Conservation (phyloP, 53 echinoderm and acorn worm species). For the Crossaster papposus region DNA sequence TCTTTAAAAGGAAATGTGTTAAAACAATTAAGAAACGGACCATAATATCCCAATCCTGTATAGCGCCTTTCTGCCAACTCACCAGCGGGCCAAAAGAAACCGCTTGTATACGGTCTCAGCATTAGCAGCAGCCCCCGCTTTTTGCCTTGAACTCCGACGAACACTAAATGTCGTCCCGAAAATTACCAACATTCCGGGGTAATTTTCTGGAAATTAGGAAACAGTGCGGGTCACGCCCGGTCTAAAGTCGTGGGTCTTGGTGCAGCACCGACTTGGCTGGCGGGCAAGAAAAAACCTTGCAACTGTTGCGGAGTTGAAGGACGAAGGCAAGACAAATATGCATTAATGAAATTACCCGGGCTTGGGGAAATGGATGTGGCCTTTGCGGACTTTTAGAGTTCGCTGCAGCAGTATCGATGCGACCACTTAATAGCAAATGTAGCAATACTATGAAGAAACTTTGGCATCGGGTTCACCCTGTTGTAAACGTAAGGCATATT, state of each 20-base stretch:
- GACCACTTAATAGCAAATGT: neutral
- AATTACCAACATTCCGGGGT: conserved; percentile 55
- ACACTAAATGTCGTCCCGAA: conserved; percentile 32
- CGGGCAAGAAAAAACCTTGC: conserved; percentile 40
- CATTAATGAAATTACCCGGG: neutral
- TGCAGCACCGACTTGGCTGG: conserved; percentile 17
- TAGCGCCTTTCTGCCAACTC: neutral
- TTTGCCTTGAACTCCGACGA: conserved; percentile 46
- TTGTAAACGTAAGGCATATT: too few species aligned
- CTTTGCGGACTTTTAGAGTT: neutral
- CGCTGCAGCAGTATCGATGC: neutral
- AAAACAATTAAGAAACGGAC: neutral
- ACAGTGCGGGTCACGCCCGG: conserved; percentile 22
- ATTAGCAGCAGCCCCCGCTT: neutral
- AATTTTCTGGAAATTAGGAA: conserved; percentile 56
- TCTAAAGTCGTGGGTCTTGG: neutral
- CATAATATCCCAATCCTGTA: neutral
- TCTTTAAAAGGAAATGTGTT: neutral
- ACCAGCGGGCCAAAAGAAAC: neutral
- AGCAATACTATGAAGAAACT: too few species aligned
- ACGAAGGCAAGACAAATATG: conserved; percentile 27
- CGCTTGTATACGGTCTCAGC: neutral
- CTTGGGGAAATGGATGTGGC: neutral
- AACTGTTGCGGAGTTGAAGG: conserved; percentile 58
- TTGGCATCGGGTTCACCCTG: too few species aligned